A percentile compares a stretch with the other conserved stretches of the same genome.
Evolutionary conservation across 1,140 invertebrate species (phyloP).

Genomic region (Artemia franciscana): DNA sequence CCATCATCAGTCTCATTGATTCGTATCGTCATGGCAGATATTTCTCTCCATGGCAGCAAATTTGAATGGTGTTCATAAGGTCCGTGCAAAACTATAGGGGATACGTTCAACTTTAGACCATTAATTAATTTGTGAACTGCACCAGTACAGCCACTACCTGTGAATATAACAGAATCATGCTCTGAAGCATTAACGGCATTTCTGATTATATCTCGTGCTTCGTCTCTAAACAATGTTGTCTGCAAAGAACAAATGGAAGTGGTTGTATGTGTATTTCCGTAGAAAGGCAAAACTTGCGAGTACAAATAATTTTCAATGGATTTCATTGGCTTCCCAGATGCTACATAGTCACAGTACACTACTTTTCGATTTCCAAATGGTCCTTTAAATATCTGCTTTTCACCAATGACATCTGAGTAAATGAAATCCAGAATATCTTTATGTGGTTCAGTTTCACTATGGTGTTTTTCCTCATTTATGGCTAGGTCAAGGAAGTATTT

Average conservation of each 20-base stretch:
- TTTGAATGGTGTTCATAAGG: slow-evolving; percentile 64
- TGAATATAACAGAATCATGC: slow-evolving; percentile 59
- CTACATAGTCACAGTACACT: slow-evolving; percentile 61
- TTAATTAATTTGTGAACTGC: slow-evolving; percentile 30
- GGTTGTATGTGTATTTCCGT: slow-evolving; percentile 64
- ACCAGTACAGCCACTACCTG: slow-evolving; percentile 43
- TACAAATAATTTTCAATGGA: slow-evolving; percentile 71
- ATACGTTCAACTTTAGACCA: slow-evolving; percentile 32
- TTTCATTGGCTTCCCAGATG: slow-evolving; percentile 49
- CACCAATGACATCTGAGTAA: slow-evolving; percentile 1
- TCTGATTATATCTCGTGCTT: slow-evolving; percentile 54
- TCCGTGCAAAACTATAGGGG: slow-evolving; percentile 48
- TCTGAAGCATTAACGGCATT: slow-evolving; percentile 52
- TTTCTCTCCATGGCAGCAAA: slow-evolving; percentile 58
- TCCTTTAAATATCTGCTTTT: not conserved
- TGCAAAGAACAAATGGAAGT: slow-evolving; percentile 62
- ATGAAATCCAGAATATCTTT: not conserved
- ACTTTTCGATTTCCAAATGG: slow-evolving; percentile 24
- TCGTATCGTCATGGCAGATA: slow-evolving; percentile 41
- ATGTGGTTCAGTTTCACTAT: too few species aligned
- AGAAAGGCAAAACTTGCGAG: slow-evolving; percentile 53
- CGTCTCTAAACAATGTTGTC: slow-evolving; percentile 60
- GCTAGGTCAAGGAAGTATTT: too few species aligned
- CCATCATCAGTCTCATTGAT: slow-evolving; percentile 53
- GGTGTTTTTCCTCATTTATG: too few species aligned